Percentiles rank a stretch among this genome's conserved stretches.
Evolutionary conservation across 2,888 invertebrate genomes (phyloP).

Genomic region (Andrena praecox): DNA sequence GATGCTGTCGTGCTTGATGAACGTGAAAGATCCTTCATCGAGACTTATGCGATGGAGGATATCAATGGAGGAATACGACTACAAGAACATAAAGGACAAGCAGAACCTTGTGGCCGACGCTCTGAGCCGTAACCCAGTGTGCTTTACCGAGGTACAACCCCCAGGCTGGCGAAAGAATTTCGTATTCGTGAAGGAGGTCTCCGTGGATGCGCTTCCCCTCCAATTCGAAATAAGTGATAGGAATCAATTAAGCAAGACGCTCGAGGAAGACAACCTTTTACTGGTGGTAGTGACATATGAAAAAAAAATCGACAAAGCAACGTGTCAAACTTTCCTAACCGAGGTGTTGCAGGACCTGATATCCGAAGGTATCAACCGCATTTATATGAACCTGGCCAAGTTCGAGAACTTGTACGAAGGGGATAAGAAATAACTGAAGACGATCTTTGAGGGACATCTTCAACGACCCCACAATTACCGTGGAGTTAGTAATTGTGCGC

Average conservation of each 20-base stretch:
- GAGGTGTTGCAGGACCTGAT: background rate
- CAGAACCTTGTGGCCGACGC: slow-evolving; percentile 75
- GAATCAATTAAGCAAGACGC: background rate
- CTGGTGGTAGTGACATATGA: background rate
- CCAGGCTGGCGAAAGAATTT: background rate
- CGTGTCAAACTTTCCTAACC: background rate
- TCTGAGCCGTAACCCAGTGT: slow-evolving; percentile 8
- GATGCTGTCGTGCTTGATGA: too few species aligned
- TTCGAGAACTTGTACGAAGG: background rate
- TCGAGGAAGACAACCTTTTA: background rate
- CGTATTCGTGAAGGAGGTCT: background rate
- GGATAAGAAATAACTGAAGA: background rate
- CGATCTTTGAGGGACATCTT: background rate
- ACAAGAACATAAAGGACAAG: background rate
- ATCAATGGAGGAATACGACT: background rate
- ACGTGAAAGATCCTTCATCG: too few species aligned
- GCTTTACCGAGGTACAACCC: background rate
- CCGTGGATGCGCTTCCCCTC: background rate
- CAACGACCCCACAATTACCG: background rate
- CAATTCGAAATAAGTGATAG: background rate
- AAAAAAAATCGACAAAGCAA: background rate
- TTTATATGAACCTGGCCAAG: background rate
- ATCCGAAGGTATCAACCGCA: background rate
- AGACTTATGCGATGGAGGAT: too few species aligned
- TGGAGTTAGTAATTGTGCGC: background rate